Evolutionary conservation across 2,113 vertebrate genomes (phyloP), one percentile per base, ranked within the genome.

Genomic region (Menidia beryllina): DNA sequence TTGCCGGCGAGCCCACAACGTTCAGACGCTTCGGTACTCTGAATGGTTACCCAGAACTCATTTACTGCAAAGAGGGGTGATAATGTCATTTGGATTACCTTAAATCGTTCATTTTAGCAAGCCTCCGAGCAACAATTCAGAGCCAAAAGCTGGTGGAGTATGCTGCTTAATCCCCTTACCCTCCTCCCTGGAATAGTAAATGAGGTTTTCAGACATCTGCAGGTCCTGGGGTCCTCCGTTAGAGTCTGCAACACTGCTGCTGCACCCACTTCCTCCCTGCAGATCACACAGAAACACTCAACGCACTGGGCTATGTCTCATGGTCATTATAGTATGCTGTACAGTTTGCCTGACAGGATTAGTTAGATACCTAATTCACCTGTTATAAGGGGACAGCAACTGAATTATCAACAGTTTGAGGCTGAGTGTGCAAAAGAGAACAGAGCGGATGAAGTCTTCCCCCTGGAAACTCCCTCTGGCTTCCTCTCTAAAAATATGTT

Each of bases 121-220:
- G 3, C 3, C 17, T 6, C 17, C 21, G 25, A 1, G 19, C 53
- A 36, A 19, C 10, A 30, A 34, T 17, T 2, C n/a, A 24, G 7
- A 20, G 12, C 15, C 12, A 41, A 34, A 45, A 13, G 23, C n/a
- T 25, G 1, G 13, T 14, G 30, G n/a, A n/a, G 12, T 1, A 19
- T 2, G 30, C 7, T 55, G n/a, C 9, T 77, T 5, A 49, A 30
- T 39, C 27, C 59, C n/a, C 85, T 80, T 88, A 98, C 98, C 97
- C 93, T 97, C 94, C 0, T 97, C 95, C 87, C 95, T 93, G 1
- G 96, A 95, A 86, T 91, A 96, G 84, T 99, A 99, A 88, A 99
- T 95, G 49, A 96, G 94, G 85, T 99, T 99, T 84, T 96, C 96
- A 0, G 97, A 94, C 98, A 99, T 99, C 91, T 98, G 92, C 86